phyloP scores from a whole-genome alignment of 2,797 vertebrate genomes.

The Spheniscus humboldti region DNA sequence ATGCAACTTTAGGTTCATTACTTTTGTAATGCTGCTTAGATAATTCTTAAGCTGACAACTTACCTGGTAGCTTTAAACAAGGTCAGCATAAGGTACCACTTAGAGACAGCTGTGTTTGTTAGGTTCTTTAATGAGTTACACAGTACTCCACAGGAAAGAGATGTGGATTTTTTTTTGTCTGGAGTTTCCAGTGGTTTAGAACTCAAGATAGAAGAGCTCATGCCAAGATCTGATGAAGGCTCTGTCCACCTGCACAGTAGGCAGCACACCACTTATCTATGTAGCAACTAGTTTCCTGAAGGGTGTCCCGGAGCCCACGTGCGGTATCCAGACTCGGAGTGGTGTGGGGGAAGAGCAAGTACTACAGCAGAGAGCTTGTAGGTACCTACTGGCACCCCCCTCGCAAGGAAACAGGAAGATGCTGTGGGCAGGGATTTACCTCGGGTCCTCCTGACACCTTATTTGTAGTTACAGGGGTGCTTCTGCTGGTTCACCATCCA shows the following conservation, averaged over 20 bases:
- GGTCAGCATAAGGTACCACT: not conserved
- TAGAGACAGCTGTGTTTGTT: not conserved
- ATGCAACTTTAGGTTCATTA: not conserved
- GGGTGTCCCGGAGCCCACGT: not conserved
- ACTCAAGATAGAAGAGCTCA: accelerated
- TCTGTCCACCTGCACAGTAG: too few species aligned
- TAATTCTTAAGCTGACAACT: not conserved
- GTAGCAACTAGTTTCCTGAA: not conserved
- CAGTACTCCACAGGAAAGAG: not conserved
- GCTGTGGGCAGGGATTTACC: not conserved
- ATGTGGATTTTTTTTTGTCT: not conserved
- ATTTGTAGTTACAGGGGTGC: not conserved
- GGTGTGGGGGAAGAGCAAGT: not conserved
- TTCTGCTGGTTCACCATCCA: not conserved
- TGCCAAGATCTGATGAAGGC: not conserved
- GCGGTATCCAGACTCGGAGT: not conserved
- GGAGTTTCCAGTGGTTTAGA: not conserved
- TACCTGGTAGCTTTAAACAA: not conserved
- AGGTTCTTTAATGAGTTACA: not conserved
- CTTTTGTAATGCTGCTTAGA: not conserved
- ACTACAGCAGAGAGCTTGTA: not conserved
- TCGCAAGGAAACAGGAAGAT: not conserved
- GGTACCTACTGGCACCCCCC: not conserved
- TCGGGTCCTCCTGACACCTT: not conserved
- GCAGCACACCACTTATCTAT: not conserved